phyloP scores from a whole-genome alignment of 1,140 invertebrate species.

The Leptinotarsa defecta region DNA sequence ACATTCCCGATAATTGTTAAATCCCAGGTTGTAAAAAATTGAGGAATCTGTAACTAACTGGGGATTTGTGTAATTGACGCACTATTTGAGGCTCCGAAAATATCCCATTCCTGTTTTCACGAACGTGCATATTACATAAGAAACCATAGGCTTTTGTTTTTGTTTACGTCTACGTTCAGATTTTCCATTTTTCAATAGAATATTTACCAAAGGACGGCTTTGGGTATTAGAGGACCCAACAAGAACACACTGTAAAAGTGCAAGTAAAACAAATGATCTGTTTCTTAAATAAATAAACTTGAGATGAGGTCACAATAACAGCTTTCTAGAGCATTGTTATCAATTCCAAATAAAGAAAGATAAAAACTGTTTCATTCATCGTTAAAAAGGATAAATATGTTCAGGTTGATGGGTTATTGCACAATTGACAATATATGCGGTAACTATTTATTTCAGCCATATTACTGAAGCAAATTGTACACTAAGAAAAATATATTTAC shows the following conservation, averaged over 20 bases:
- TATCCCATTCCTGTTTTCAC: no score
- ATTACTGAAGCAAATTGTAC: no score
- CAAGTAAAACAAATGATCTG: background rate
- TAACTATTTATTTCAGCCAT: background rate
- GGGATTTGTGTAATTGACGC: no score
- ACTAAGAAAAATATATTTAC: no score
- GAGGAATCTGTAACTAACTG: no score
- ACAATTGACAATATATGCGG: background rate
- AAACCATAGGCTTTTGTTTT: background rate
- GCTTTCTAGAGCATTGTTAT: constrained; percentile 3
- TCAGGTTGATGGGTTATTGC: background rate
- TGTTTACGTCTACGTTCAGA: background rate
- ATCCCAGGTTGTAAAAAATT: no score
- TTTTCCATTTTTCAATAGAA: background rate
- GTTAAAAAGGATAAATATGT: constrained; percentile 6
- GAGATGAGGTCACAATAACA: background rate
- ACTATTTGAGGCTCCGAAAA: no score
- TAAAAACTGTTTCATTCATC: background rate
- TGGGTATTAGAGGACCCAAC: background rate
- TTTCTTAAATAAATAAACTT: constrained; percentile 1
- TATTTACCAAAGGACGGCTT: background rate
- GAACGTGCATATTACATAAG: no score
- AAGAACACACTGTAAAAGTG: background rate
- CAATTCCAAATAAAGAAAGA: background rate
- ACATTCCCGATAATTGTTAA: no score